phyloP scores from a whole-genome alignment of 2,888 invertebrate species.

The Melieria omissa region DNA sequence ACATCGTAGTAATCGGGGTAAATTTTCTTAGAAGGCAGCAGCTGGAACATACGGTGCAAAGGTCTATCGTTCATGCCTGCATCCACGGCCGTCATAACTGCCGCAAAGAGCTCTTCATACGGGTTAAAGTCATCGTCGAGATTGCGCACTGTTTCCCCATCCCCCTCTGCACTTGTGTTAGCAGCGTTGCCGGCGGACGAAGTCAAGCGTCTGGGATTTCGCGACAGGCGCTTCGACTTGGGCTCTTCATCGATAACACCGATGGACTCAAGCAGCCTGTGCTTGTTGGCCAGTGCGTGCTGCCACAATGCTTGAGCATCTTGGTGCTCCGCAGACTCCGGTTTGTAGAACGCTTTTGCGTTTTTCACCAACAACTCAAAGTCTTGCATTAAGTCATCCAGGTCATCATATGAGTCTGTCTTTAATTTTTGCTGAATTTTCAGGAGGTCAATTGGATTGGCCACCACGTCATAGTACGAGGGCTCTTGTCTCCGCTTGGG shows the following conservation, averaged over 20 bases:
- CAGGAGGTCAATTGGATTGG: conserved; percentile 93
- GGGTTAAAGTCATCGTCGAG: conserved; percentile 79
- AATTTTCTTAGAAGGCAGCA: conserved; percentile 90
- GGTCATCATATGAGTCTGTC: conserved; percentile 95
- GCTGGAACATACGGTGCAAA: conserved; percentile 87
- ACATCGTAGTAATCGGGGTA: conserved; percentile 97
- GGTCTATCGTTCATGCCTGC: conserved; percentile 77
- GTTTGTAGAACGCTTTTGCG: conserved; percentile 95
- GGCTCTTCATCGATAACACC: conserved; percentile 63
- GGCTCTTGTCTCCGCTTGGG: conserved; percentile 94
- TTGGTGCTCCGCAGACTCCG: conserved; percentile 84
- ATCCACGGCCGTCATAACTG: conserved; percentile 87
- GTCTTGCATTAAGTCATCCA: conserved; percentile 90
- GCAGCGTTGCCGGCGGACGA: conserved; percentile 68
- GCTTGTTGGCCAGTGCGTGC: conserved; percentile 72
- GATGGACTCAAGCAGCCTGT: conserved; percentile 61
- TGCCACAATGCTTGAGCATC: conserved; percentile 92
- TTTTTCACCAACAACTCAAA: conserved; percentile 92
- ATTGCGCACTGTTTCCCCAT: conserved; percentile 77
- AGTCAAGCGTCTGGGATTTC: conserved; percentile 61
- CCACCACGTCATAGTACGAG: conserved; percentile 90
- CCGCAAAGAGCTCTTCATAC: conserved; percentile 90
- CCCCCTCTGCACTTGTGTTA: conserved; percentile 66
- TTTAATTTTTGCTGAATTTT: conserved; percentile 95
- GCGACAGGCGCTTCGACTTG: conserved; percentile 56